Evolutionary conservation across 2,113 vertebrate species (phyloP), one percentile per base, ranked within the genome.

Genomic region (Lycaon pictus): DNA sequence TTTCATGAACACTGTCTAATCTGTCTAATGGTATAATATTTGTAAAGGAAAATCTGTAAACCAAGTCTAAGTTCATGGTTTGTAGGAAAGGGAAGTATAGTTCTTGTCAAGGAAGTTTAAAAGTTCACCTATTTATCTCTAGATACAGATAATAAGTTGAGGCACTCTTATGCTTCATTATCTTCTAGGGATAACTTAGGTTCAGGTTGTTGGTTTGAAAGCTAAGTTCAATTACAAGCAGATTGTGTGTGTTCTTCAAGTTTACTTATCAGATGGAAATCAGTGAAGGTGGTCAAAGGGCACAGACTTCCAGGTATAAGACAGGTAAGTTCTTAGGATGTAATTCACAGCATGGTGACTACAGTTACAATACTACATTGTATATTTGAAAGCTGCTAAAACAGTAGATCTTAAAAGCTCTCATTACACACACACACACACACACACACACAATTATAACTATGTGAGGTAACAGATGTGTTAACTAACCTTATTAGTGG

Each of bases 51-150:
- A 96, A 43, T 25, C 19, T 90, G 0, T 72, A 85, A 65, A 77
- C 17, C 55, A 79, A 89, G 55, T 29, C 62, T 88, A 76, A 84
- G 27, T 92, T 51, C 93, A 43, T 5, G 77, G 51, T 93, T 81
- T 76, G 23, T 56, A 83, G 48, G n/a, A 56, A 48, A 83, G 9
- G 95, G 20, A 91, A 65, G 9, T 32, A 6, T 63, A 37, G 25
- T 65, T 88, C 25, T 74, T 86, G 23, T 65, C 29, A 69, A 92
- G 16, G 76, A 65, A 67, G 32, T 80, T 86, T 43, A 67, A 86
- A 97, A 89, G 20, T 69, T 71, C 32, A 72, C 88, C 20, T 29
- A 71, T 80, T 84, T 88, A 53, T 86, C 95, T 96, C 77, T 58
- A 71, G 65, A 35, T 55, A 22, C 12, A 48, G 12, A 95, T 65